Evolutionary conservation across 2,888 invertebrate genomes (phyloP).

Genomic region (Gastracanthus pulcherrimus): DNA sequence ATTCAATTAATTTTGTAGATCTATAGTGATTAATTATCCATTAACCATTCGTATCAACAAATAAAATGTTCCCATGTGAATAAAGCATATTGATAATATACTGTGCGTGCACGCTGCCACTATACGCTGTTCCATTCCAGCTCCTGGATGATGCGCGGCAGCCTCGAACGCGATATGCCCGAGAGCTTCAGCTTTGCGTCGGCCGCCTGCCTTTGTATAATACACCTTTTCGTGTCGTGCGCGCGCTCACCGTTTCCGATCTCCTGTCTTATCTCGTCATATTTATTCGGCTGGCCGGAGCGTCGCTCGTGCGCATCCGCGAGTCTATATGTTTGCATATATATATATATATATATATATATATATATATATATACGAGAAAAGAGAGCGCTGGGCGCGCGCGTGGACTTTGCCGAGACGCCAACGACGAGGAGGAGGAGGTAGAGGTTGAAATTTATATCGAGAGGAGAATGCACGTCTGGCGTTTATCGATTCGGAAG

Average conservation of each 20-base stretch:
- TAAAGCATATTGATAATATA: too few relatives aligned
- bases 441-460: slow-evolving; percentile 58
- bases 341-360: neutral
- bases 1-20: too few relatives aligned
- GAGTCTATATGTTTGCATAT: neutral
- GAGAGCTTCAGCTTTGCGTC: neutral
- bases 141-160: neutral
- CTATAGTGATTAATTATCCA: too few relatives aligned
- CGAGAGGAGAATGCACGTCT: slow-evolving; percentile 39
- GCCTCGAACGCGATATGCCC: too few relatives aligned
- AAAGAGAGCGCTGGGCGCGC: neutral
- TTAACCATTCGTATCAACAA: too few relatives aligned
- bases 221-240: neutral
- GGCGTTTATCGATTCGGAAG: slow-evolving; percentile 39
- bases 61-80: too few relatives aligned
- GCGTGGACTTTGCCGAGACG: neutral
- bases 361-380: neutral
- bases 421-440: slow-evolving; percentile 48
- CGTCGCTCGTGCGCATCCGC: neutral
- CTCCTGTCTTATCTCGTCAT: slow-evolving; percentile 32
- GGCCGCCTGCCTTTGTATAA: neutral
- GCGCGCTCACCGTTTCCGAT: neutral
- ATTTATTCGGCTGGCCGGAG: slow-evolving; percentile 12
- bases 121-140: too few relatives aligned
- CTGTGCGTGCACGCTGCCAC: too few relatives aligned